Evolutionary conservation across 2,113 vertebrate genomes (phyloP).

Genomic region (Ginglymostoma cirratum): DNA sequence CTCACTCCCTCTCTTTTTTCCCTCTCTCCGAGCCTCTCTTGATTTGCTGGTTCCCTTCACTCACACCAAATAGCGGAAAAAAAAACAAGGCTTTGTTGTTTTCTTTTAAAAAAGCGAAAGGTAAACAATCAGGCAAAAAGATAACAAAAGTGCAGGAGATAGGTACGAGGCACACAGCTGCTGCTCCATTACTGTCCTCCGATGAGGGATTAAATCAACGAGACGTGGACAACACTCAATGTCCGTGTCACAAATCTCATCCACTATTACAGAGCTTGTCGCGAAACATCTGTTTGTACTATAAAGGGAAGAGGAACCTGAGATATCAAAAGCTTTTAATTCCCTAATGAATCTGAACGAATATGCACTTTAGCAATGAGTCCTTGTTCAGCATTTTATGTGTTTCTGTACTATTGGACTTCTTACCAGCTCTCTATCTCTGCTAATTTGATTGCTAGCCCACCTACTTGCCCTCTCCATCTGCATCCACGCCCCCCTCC

Average conservation of each 20-base stretch:
- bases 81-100: conserved; percentile 66
- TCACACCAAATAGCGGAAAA: conserved; percentile 50
- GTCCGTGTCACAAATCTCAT: conserved; percentile 36
- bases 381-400: neutral
- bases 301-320: neutral
- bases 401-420: neutral
- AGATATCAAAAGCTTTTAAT: conserved; percentile 15
- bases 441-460: neutral
- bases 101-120: conserved; percentile 40
- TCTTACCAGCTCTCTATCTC: neutral
- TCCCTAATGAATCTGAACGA: neutral
- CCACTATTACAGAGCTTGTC: conserved; percentile 29
- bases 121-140: neutral
- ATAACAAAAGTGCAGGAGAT: conserved; percentile 70
- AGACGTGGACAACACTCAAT: conserved; percentile 17
- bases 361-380: neutral
- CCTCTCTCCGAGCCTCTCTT: neutral
- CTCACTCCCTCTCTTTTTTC: conserved; percentile 53
- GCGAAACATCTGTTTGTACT: conserved; percentile 33
- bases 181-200: conserved; percentile 87
- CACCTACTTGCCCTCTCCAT: neutral
- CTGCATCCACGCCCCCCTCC: neutral
- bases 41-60: neutral
- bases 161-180: conserved; percentile 87
- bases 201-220: conserved; percentile 67